Evolutionary conservation across 2,797 vertebrate genomes (phyloP).

Genomic region (Argyrosomus regius): DNA sequence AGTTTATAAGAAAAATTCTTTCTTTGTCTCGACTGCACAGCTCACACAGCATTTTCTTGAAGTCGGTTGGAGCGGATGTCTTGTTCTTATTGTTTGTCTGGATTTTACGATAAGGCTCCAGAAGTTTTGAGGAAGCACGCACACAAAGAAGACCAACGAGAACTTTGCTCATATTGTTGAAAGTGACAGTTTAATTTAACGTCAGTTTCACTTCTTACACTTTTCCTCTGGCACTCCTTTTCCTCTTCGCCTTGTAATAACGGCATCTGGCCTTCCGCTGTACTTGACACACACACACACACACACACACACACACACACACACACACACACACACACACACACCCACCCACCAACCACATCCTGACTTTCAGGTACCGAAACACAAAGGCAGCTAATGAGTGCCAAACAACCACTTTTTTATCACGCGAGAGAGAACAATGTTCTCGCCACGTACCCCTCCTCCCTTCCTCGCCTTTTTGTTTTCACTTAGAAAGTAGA

Average conservation of each 20-base stretch:
- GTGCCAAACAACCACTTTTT: conserved; percentile 45
- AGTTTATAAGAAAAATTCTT: conserved; percentile 45
- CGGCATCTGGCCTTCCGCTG: conserved; percentile 55
- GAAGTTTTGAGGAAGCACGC: conserved; percentile 37
- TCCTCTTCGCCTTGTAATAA: conserved; percentile 57
- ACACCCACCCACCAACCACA: conserved; percentile 45
- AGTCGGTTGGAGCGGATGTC: conserved; percentile 52
- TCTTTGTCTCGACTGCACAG: conserved; percentile 39
- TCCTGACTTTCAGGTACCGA: conserved; percentile 64
- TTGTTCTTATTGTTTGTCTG: conserved; percentile 51
- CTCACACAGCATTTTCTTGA: conserved; percentile 9
- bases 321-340: conserved; percentile 36
- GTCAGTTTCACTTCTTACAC: conserved; percentile 55
- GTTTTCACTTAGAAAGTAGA: conserved; percentile 40
- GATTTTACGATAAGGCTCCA: conserved; percentile 52
- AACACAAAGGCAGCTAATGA: conserved; percentile 71
- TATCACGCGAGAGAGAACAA: conserved; percentile 27
- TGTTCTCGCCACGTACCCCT: conserved; percentile 12
- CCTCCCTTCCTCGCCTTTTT: conserved; percentile 4
- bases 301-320: conserved; percentile 13
- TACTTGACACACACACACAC: conserved; percentile 41
- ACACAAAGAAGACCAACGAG: neutral
- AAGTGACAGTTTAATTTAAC: conserved; percentile 66
- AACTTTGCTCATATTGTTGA: conserved; percentile 55
- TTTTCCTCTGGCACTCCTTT: conserved; percentile 55